phyloP scores from a whole-genome alignment of 2,797 vertebrate genomes.

The Chrysocyon brachyurus region DNA sequence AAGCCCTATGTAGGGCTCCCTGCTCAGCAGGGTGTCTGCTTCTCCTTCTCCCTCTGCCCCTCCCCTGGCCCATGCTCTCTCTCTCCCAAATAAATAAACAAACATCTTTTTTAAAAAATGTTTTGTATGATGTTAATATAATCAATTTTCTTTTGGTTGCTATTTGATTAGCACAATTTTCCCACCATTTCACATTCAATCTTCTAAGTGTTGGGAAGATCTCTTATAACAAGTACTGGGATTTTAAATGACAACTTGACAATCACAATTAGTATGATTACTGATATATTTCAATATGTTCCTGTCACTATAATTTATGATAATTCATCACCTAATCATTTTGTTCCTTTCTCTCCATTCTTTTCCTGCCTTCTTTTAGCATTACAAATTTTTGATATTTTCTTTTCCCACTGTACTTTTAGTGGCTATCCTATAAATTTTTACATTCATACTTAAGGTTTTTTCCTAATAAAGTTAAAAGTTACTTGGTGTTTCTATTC shows the following conservation, averaged over 20 bases:
- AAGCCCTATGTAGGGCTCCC: too few relatives aligned
- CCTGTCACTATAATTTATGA: not conserved
- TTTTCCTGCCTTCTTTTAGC: not conserved
- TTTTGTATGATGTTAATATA: not conserved
- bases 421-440: not conserved
- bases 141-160: constrained; percentile 45
- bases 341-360: not conserved
- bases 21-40: too few relatives aligned
- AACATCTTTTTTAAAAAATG: not conserved
- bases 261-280: not conserved
- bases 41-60: too few relatives aligned
- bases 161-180: constrained; percentile 1
- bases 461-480: constrained; percentile 17
- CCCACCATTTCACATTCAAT: not conserved
- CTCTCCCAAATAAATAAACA: too few relatives aligned
- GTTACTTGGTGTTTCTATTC: not conserved
- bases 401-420: not conserved
- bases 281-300: constrained; percentile 21
- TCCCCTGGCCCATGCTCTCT: too few relatives aligned
- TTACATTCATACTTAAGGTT: not conserved
- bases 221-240: constrained; percentile 33
- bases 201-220: not conserved
- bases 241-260: not conserved
- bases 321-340: constrained; percentile 48
- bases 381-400: not conserved